Evolutionary conservation across 2,888 invertebrate genomes (phyloP).

Genomic region (Myopa tessellatipennis): DNA sequence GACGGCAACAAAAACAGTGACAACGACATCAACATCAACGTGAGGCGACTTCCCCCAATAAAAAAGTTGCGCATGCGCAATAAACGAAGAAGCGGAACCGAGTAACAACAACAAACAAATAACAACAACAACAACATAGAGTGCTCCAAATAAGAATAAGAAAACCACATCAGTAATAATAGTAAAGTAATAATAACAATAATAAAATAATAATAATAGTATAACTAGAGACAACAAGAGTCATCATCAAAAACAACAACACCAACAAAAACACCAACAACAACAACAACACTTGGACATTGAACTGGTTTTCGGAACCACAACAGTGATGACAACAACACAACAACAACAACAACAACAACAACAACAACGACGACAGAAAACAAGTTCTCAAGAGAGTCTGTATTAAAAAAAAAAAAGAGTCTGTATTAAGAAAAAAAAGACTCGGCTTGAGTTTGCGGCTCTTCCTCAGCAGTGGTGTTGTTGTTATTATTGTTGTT

Average conservation of each 20-base stretch:
- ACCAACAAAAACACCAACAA: background rate
- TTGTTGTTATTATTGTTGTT: background rate
- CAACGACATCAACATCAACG: background rate
- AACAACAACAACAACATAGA: background rate
- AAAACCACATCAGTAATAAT: background rate
- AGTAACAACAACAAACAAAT: background rate
- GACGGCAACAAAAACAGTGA: background rate
- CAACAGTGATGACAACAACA: constrained; percentile 6
- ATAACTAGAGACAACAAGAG: too few relatives aligned
- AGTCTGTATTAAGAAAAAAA: too few relatives aligned
- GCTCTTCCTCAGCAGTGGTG: background rate
- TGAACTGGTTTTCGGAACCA: constrained; percentile 30
- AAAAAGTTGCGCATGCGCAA: constrained; percentile 29
- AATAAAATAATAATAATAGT: too few relatives aligned
- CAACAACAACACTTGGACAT: constrained; percentile 15
- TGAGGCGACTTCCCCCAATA: constrained; percentile 38
- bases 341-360: background rate
- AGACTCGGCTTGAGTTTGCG: background rate
- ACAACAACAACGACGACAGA: background rate
- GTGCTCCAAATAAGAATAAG: background rate
- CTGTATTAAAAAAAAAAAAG: too few relatives aligned
- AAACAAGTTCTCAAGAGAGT: constrained; percentile 18
- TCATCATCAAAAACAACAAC: background rate
- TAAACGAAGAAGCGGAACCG: constrained; percentile 3
- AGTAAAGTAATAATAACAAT: background rate